Percentiles rank a stretch among this genome's conserved stretches.
Conservation (phyloP, 2,113 vertebrate species). For the Clarias gariepinus region DNA sequence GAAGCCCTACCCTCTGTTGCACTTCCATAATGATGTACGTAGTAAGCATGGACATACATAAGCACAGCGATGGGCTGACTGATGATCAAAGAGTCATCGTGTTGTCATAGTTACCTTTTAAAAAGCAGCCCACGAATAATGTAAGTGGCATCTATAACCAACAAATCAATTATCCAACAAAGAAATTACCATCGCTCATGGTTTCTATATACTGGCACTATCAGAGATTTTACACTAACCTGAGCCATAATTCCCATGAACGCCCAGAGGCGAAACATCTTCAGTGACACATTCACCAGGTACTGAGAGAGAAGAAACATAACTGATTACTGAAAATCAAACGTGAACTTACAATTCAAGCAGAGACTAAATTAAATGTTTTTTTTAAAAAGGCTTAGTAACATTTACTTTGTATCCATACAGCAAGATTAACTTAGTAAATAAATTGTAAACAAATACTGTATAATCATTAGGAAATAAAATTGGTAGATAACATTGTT, state of each 20-base stretch:
- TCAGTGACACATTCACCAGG: slow-evolving; percentile 86
- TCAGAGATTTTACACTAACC: slow-evolving; percentile 65
- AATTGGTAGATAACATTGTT: neutral
- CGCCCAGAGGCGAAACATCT: slow-evolving; percentile 92
- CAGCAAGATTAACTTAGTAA: too few relatives aligned
- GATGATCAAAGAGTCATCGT: slow-evolving; percentile 83
- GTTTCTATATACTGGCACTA: neutral
- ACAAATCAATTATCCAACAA: neutral
- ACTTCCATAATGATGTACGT: slow-evolving; percentile 77
- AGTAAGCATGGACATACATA: slow-evolving; percentile 95
- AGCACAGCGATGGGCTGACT: slow-evolving; percentile 88
- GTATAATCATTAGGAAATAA: neutral
- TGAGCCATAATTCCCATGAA: slow-evolving; percentile 93
- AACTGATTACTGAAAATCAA: neutral
- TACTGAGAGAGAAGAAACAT: slow-evolving; percentile 70
- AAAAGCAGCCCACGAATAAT: slow-evolving; percentile 80
- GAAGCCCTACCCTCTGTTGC: neutral
- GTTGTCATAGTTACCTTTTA: slow-evolving; percentile 87
- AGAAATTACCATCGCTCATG: neutral
- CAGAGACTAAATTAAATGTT: too few relatives aligned
- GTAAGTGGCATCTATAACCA: slow-evolving; percentile 82
- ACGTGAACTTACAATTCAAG: too few relatives aligned
- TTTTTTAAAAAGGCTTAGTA: too few relatives aligned
- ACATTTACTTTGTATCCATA: too few relatives aligned
- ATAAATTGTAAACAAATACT: neutral